Base-by-base conservation (phyloP, 2,888 invertebrate genomes). In the Spilarctia lutea region DNA sequence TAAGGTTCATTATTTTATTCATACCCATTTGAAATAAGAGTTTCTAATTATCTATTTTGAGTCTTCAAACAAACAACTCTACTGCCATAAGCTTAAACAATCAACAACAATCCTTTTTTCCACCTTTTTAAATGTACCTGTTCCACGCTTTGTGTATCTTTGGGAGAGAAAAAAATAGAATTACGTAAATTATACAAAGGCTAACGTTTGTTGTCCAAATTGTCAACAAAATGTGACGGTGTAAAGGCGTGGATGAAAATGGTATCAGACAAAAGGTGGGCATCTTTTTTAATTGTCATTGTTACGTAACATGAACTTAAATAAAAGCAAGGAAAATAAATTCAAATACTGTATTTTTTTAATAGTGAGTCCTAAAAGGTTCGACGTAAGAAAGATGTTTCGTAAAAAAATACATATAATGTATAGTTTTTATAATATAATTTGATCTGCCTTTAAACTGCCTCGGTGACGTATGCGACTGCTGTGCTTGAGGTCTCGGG, bases 31-130 rank as follows among this genome's bases (percentile, higher is more conserved):
- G 75, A 48, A 65, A 52, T 60, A 65, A 45, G 68, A n/a, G 27
- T 35, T 35, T 60, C 67, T 82, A 80, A 84, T 83, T 84, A 80
- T 72, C 75, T 76, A 82, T 70, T 76, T 63, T 27, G 18, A 27
- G 73, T 67, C 63, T 10, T 11, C 66, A 68, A 35, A 73, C 79
- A 84, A 77, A 80, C 76, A 83, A 70, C 72, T 63, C 63, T 60
- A 70, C 73, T 74, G 33, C 60, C 39, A 39, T 82, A 82, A 84
- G 70, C 70, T 84, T 76, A 77, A 67, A 76, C 75, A 79, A 84
- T 83, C 73, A 82, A 60, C 65, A 65, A n/a, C n/a, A n/a, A n/a
- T n/a, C n/a, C 45, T 35, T 72, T 78, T 65, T 70, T 24, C 63
- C 56, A 30, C 66, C 35, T 71, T 72, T 72, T 65, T 33, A 56